phyloP scores from a whole-genome alignment of 2,113 vertebrate species.

The Oophaga pumilio region DNA sequence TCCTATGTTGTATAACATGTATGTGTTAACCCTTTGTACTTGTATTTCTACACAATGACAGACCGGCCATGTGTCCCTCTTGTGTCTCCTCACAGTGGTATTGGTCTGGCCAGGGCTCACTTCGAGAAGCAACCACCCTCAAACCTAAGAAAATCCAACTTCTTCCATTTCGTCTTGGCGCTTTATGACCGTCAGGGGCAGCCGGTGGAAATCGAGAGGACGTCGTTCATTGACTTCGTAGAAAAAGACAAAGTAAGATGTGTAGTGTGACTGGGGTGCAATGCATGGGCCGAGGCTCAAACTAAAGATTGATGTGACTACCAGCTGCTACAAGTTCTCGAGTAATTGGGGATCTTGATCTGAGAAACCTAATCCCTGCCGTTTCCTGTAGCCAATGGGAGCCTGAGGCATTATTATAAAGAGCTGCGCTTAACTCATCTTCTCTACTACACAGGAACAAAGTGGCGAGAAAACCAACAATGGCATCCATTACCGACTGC shows the following conservation, averaged over 20 bases:
- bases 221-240: slow-evolving; percentile 94
- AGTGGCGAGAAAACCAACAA: slow-evolving; percentile 92
- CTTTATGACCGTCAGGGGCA: slow-evolving; percentile 96
- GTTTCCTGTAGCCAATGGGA: background rate
- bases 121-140: slow-evolving; percentile 98
- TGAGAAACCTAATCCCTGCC: too few species aligned
- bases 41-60: background rate
- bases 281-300: too few species aligned
- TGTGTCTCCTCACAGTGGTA: slow-evolving; percentile 75
- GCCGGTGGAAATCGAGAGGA: slow-evolving; percentile 94
- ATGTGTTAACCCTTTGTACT: background rate
- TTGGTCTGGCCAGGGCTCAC: slow-evolving; percentile 90
- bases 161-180: slow-evolving; percentile 92
- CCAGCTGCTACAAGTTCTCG: too few species aligned
- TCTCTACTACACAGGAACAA: slow-evolving; percentile 66
- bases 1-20: too few species aligned
- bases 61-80: background rate
- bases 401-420: too few species aligned
- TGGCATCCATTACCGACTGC: slow-evolving; percentile 91
- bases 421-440: background rate
- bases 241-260: slow-evolving; percentile 89
- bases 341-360: too few species aligned
- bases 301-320: too few species aligned
- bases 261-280: too few species aligned
- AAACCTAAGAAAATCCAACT: slow-evolving; percentile 78